Evolutionary conservation across 2,797 vertebrate species (phyloP).

Genomic region (Sarcophilus harrisii): DNA sequence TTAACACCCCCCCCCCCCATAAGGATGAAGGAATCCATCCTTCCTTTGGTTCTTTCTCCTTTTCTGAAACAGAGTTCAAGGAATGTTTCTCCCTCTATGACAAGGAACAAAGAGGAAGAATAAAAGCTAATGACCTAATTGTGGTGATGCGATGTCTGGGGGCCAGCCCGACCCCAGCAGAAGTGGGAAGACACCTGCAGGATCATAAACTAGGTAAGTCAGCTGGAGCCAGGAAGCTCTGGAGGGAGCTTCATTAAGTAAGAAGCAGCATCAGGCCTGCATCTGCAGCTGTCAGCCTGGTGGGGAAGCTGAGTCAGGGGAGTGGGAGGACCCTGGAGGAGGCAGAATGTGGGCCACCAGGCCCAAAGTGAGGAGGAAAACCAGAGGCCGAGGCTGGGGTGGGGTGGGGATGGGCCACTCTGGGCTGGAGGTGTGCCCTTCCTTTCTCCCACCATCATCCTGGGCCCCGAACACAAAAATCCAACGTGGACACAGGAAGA

Average conservation of each 20-base stretch:
- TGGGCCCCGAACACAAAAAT: not conserved
- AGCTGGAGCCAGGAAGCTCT: fast-evolving
- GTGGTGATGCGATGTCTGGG: conserved; percentile 95
- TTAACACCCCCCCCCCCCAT: fast-evolving
- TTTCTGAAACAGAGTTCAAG: conserved; percentile 91
- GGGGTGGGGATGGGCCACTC: not conserved
- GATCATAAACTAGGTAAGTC: conserved; percentile 91
- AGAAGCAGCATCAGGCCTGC: not conserved
- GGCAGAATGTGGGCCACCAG: not conserved
- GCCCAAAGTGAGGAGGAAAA: not conserved
- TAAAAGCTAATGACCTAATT: conserved; percentile 91
- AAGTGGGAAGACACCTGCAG: conserved; percentile 92
- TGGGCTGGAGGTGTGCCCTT: not conserved
- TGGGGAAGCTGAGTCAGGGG: not conserved
- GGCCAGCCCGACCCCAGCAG: conserved; percentile 90
- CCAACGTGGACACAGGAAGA: not conserved
- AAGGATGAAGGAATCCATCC: fast-evolving
- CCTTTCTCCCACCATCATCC: not conserved
- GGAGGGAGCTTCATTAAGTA: not conserved
- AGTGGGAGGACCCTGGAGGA: not conserved
- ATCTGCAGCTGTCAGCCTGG: not conserved
- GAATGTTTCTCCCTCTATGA: conserved; percentile 98
- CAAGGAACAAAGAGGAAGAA: conserved; percentile 94
- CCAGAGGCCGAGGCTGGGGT: not conserved
- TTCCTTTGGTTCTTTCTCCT: too few species aligned